Evolutionary conservation across 1,140 invertebrate species (phyloP), one percentile per base, ranked within the genome.

Genomic region (Aphis gossypii): DNA sequence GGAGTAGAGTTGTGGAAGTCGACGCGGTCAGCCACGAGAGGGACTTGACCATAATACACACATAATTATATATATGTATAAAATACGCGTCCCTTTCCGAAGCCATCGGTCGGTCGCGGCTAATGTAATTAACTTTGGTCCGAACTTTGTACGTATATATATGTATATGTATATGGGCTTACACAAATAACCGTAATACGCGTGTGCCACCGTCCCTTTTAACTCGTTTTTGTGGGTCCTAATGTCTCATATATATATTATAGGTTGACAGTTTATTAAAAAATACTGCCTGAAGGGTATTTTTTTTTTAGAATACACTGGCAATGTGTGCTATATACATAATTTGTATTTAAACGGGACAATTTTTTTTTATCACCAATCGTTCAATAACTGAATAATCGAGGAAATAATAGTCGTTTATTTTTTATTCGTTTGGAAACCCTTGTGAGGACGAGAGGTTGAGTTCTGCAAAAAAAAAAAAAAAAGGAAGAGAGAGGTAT

Each of bases 181-280:
- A 76, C 60, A 76, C 60, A 76, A 76, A 76, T 76, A 76, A 76
- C 60, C 14, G 60, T 76, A 76, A 76, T 76, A 76, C n/a, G 60
- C 60, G 30, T 76, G 60, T 76, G 60, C 60, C 60, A 76, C 60
- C 60, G n/a, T n/a, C 60, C 60, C 14, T 76, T 76, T 76, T 76
- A 76, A 76, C 60, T 76, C 60, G 60, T 76, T 76, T 76, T 76
- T 76, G 60, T 76, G 30, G 60, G 60, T 76, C 60, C 60, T 76
- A n/a, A 76, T 76, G 60, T 76, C n/a, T 76, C 60, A 76, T n/a
- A 68, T n/a, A 25, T 60, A 30, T 60, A 60, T 68, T 68, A 68
- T 68, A n/a, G 30, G 60, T 68, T 68, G 60, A 68, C 11, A 18
- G 30, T 76, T 76, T 76, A 76, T 76, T 76, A 76, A 76, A 76